These are phyloP conservation scores for Pedionomus torquatus DNA, from an alignment of 2,113 vertebrate species.

Conservation along the genomic window DNA sequence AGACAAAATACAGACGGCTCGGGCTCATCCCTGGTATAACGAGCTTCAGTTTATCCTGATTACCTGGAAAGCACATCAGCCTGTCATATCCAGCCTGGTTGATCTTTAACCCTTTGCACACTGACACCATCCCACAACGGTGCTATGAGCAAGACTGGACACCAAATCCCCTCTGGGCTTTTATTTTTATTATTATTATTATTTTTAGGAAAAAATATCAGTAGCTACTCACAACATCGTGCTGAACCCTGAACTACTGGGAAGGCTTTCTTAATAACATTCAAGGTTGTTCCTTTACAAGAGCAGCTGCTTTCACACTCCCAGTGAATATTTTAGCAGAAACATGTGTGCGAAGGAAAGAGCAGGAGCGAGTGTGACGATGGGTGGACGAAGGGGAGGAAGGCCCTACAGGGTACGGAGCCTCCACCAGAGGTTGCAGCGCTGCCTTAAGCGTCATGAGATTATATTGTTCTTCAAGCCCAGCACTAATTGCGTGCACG, in stretches of 20 bases:
- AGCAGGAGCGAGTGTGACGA: fast-evolving
- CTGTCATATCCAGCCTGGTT: background rate
- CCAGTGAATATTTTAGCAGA: background rate
- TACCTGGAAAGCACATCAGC: slow-evolving; percentile 55
- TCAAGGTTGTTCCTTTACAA: background rate
- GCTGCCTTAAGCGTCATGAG: background rate
- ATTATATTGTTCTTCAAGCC: fast-evolving
- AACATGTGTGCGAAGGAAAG: background rate
- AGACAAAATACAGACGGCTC: no score
- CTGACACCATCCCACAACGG: background rate
- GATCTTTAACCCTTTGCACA: background rate
- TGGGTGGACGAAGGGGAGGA: background rate
- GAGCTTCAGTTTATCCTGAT: slow-evolving; percentile 36
- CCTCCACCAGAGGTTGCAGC: background rate
- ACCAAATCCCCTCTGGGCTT: fast-evolving
- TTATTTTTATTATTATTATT: no score
- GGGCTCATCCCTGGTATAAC: slow-evolving; percentile 12
- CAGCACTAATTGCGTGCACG: fast-evolving
- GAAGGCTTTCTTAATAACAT: background rate
- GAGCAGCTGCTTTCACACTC: background rate
- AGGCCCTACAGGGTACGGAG: background rate
- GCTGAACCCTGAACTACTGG: background rate
- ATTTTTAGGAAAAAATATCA: background rate
- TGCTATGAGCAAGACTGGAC: fast-evolving
- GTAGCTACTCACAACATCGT: background rate